Conservation (phyloP, 2,888 invertebrate species). For the Nephrotoma flavescens region DNA sequence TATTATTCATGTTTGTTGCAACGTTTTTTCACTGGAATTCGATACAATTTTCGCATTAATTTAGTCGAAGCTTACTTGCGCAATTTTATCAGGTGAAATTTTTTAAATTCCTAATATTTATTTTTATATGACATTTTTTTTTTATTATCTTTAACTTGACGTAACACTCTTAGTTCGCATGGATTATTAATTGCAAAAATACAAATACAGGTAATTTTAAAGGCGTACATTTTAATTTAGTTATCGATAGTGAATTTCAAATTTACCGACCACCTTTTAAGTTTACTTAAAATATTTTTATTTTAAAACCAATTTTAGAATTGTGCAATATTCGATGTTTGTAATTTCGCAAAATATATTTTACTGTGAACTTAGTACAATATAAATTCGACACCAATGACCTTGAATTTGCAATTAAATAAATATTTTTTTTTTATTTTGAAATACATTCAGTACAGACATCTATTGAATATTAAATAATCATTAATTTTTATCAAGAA, state of each 20-base stretch:
- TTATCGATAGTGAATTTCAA: too few species aligned
- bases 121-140: not conserved
- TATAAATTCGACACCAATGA: not conserved
- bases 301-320: too few species aligned
- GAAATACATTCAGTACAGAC: not conserved
- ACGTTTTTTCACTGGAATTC: not conserved
- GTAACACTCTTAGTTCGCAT: not conserved
- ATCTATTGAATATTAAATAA: not conserved
- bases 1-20: too few species aligned
- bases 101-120: not conserved
- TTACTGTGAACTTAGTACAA: not conserved
- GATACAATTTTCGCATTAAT: not conserved
- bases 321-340: not conserved
- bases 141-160: not conserved
- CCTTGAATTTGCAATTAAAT: not conserved
- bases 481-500: not conserved
- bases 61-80: not conserved
- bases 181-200: not conserved
- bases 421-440: not conserved
- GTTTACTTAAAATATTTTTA: too few species aligned
- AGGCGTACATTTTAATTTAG: not conserved
- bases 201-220: not conserved
- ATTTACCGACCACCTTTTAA: too few species aligned
- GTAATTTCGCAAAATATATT: not conserved
- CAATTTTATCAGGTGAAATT: not conserved